These are phyloP conservation scores for Dynastes hyllus DNA, from an alignment of 2,888 invertebrate species.

Conservation along the genomic window DNA sequence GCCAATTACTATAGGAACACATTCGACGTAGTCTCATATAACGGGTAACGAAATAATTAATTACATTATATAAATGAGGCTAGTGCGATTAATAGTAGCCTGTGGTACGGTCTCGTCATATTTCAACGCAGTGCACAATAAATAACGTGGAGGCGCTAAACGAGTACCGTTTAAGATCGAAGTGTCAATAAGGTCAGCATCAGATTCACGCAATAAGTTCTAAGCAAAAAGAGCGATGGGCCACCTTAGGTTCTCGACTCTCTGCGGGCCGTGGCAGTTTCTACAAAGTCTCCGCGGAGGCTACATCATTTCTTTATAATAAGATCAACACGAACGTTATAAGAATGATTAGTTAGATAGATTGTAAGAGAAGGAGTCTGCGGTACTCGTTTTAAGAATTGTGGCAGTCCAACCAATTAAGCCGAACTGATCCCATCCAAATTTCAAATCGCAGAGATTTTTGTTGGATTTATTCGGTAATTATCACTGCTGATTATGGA, in stretches of 20 bases:
- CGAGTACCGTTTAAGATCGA: conserved; percentile 13
- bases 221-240: background rate
- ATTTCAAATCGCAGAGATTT: background rate
- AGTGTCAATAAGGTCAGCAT: background rate
- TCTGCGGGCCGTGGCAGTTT: background rate
- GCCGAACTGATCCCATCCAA: background rate
- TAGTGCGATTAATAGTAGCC: background rate
- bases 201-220: conserved; percentile 9
- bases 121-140: conserved; percentile 10
- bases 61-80: background rate
- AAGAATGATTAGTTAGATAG: conserved; percentile 6
- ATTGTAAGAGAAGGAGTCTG: background rate
- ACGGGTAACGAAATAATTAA: background rate
- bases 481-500: no score
- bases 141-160: conserved; percentile 10
- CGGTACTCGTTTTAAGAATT: conserved; percentile 6
- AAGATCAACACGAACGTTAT: conserved; percentile 23
- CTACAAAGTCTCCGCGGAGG: background rate
- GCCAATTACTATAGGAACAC: background rate
- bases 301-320: conserved; percentile 7
- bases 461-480: background rate
- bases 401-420: background rate
- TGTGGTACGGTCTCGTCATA: background rate
- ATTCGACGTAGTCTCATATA: background rate
- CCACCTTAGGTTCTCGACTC: conserved; percentile 16